These are phyloP conservation scores for Epicampocera succincta DNA, from an alignment of 2,888 invertebrate species.

Conservation along the genomic window DNA sequence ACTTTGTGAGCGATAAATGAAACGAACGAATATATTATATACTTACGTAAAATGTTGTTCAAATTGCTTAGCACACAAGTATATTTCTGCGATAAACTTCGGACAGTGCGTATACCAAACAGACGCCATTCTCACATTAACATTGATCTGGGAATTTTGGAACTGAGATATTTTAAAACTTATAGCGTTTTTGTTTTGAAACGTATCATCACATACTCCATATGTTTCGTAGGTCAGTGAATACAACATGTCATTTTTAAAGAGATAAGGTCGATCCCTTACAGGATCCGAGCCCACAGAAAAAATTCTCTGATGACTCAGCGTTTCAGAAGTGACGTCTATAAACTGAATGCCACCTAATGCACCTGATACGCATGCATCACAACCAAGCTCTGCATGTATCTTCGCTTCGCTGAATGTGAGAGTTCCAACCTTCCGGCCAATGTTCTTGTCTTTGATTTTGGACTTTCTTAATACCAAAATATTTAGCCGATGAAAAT, in stretches of 20 bases:
- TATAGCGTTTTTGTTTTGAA: conserved; percentile 80
- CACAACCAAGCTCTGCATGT: conserved; percentile 86
- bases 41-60: conserved; percentile 86
- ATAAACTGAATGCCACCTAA: conserved; percentile 95
- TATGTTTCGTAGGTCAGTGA: conserved; percentile 81
- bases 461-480: conserved; percentile 91
- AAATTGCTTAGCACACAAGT: conserved; percentile 94
- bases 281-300: conserved; percentile 91
- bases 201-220: conserved; percentile 76
- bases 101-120: conserved; percentile 97
- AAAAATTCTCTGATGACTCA: conserved; percentile 91
- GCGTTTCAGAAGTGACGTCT: conserved; percentile 92
- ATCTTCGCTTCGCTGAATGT: conserved; percentile 95
- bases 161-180: conserved; percentile 80
- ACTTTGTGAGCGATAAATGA: too few relatives aligned
- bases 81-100: conserved; percentile 91
- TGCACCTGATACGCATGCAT: conserved; percentile 89
- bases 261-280: conserved; percentile 81
- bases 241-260: conserved; percentile 77
- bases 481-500: conserved; percentile 95
- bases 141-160: conserved; percentile 76
- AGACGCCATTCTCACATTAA: conserved; percentile 88
- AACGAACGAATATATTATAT: too few relatives aligned
- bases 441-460: conserved; percentile 87
- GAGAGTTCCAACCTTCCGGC: conserved; percentile 95